Evolutionary conservation across 2,113 vertebrate species (phyloP), one percentile per base, ranked within the genome.

Genomic region (Tragulus kanchil): DNA sequence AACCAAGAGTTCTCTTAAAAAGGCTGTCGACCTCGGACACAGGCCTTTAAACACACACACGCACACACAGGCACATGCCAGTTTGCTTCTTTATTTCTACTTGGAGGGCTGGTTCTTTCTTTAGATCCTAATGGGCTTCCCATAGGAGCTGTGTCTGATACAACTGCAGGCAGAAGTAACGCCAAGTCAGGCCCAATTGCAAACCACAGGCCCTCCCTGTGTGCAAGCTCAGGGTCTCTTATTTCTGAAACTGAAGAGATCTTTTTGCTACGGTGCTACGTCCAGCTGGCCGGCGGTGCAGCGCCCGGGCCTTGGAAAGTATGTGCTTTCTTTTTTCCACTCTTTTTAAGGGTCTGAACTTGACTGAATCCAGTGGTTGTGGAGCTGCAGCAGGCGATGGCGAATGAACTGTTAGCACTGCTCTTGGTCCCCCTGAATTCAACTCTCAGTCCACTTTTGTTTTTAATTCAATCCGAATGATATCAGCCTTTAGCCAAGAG

Each of bases 381-480:
- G 2, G 14, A 50, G 92, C 97, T 95, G 94, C 95, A 28, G 93
- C 0, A 0, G 97, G 91, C 23, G 19, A 96, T 9, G 73, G 96
- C 96, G 94, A 96, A 97, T 87, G 95, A 54, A 64, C 97, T 21
- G n/a, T 84, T 58, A 90, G 42, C 97, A 54, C 71, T 92, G 94
- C 52, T 98, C 59, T 93, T 90, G 15, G 71, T 93, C 79, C 97
- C 98, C 98, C 96, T 69, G 77, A 85, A 93, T 96, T 96, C 96
- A 97, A 92, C 97, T 97, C 91, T 95, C 92, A 93, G 97, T 95
- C 95, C 86, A 25, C 96, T 98, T 96, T 92, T 90, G 94, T 95
- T 98, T 98, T 98, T 96, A 96, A 98, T 97, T 98, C 90, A 97
- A 97, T 98, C 90, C 97, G 64, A 84, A 3, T 59, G 97, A 97